Percentiles rank a stretch among this genome's conserved stretches.
Evolutionary conservation across 1,140 invertebrate species (phyloP).

Genomic region (Bombyx mandarina): DNA sequence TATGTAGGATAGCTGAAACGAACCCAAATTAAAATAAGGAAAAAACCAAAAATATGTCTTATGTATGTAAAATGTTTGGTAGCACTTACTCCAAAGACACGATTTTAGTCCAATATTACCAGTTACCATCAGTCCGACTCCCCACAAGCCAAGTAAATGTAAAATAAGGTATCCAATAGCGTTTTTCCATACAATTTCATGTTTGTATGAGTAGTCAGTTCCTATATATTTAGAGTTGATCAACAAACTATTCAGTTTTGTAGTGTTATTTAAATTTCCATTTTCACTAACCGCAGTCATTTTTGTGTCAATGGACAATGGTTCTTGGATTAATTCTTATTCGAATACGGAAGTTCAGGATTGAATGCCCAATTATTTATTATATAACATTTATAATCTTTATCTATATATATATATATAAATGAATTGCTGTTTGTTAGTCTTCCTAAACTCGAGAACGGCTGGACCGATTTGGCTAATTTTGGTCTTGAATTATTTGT

Average conservation of each 20-base stretch:
- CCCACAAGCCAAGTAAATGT: slow-evolving; percentile 59
- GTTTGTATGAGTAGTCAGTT: slow-evolving; percentile 68
- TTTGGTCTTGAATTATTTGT: too few species aligned
- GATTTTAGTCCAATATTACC: slow-evolving; percentile 31
- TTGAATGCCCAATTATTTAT: background rate
- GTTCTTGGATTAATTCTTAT: background rate
- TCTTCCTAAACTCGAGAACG: background rate
- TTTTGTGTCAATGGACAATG: background rate
- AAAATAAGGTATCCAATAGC: slow-evolving; percentile 66
- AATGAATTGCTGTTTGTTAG: slow-evolving; percentile 1
- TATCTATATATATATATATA: background rate
- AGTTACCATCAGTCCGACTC: slow-evolving; percentile 31
- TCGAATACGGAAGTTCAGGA: background rate
- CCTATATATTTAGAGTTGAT: slow-evolving; percentile 31
- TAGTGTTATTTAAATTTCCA: too few species aligned
- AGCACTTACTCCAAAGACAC: slow-evolving; percentile 48
- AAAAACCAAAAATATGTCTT: too few species aligned
- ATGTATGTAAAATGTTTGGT: background rate
- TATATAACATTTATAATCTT: too few species aligned
- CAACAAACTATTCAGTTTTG: too few species aligned
- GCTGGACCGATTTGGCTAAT: too few species aligned
- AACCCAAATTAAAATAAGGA: too few species aligned
- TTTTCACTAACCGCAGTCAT: too few species aligned
- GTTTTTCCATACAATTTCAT: slow-evolving; percentile 70
- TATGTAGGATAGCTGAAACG: background rate